These are phyloP conservation scores for Calephelis virginiensis DNA, from an alignment of 1,140 invertebrate species.

Conservation along the genomic window DNA sequence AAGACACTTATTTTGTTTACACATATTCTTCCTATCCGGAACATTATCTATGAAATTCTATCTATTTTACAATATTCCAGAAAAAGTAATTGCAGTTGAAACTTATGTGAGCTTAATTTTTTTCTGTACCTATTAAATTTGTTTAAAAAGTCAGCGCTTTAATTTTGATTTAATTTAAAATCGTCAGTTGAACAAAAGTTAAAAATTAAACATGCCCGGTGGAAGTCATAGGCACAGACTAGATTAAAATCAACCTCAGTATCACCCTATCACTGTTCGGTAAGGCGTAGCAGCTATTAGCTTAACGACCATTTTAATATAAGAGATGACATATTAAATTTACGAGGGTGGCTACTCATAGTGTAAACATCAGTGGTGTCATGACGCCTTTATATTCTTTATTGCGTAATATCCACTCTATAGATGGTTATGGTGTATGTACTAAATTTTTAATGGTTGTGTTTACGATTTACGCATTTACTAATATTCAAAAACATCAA, in stretches of 20 bases:
- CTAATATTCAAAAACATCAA: neutral
- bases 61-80: no score
- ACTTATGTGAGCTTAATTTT: no score
- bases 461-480: constrained; percentile 43
- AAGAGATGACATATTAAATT: constrained; percentile 76
- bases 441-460: constrained; percentile 55
- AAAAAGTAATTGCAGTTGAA: no score
- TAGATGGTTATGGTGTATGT: constrained; percentile 55
- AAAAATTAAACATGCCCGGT: no score
- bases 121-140: no score
- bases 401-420: constrained; percentile 71
- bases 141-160: no score
- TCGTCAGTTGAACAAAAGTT: no score
- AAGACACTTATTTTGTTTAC: no score
- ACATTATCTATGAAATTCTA: no score
- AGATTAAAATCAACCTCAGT: constrained; percentile 46
- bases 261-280: constrained; percentile 59
- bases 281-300: constrained; percentile 67
- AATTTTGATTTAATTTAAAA: no score
- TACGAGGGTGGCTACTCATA: constrained; percentile 66
- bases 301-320: constrained; percentile 77
- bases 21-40: no score
- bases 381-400: constrained; percentile 71
- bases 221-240: no score
- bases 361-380: constrained; percentile 58